These are phyloP conservation scores for Vulpes lagopus DNA, from an alignment of 2,113 vertebrate species.

Conservation along the genomic window DNA sequence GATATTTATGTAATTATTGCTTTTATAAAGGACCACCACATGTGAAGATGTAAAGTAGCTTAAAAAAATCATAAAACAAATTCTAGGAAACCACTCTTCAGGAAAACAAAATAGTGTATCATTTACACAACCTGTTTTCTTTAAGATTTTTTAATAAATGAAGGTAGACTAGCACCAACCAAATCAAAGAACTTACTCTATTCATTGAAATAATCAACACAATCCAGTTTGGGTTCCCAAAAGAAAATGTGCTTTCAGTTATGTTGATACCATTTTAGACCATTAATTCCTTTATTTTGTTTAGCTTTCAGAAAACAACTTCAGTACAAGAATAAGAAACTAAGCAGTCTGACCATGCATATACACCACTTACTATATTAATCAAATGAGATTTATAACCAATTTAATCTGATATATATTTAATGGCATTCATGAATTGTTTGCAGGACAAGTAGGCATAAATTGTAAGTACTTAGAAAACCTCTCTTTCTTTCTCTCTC, in stretches of 20 bases:
- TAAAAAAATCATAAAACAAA: constrained; percentile 58
- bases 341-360: not conserved
- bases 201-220: constrained; percentile 16
- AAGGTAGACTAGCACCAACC: not conserved
- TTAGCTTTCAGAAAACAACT: not conserved
- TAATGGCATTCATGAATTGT: not conserved
- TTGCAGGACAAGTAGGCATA: not conserved
- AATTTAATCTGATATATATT: not conserved
- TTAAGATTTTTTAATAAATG: not conserved
- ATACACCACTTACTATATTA: not conserved
- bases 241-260: not conserved
- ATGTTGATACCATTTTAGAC: not conserved
- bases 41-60: constrained; percentile 35
- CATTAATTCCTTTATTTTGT: not conserved
- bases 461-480: not conserved
- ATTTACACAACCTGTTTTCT: not conserved
- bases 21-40: not conserved
- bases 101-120: not conserved
- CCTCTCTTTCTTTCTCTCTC: not conserved
- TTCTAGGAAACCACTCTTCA: not conserved
- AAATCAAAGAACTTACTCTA: not conserved
- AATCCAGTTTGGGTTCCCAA: not conserved
- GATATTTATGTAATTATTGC: constrained; percentile 40
- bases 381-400: not conserved
- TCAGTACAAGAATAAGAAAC: constrained; percentile 18